These are phyloP conservation scores for Aphyosemion australe DNA, from an alignment of 2,113 vertebrate species.

Conservation along the genomic window DNA sequence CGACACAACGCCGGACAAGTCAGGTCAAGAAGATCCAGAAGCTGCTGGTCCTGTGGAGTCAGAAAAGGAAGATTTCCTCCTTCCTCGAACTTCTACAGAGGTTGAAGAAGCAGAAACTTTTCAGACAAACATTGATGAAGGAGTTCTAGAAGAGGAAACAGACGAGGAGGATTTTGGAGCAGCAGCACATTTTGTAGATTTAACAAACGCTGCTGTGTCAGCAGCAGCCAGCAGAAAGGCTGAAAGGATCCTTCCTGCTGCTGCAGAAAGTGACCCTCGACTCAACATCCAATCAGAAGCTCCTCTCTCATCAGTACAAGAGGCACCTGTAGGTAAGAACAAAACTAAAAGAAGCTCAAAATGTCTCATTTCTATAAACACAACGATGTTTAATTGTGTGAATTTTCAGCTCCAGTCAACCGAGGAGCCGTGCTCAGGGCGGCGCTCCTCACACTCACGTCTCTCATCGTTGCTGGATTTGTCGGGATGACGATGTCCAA, in stretches of 20 bases:
- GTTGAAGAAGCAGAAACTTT: background rate
- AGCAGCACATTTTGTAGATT: background rate
- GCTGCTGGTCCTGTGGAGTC: no score
- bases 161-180: background rate
- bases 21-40: no score
- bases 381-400: no score
- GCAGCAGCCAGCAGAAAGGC: background rate
- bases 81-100: background rate
- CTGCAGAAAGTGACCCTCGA: background rate
- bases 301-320: background rate
- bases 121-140: background rate
- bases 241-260: background rate
- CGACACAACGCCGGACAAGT: no score
- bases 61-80: background rate
- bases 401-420: constrained; percentile 38
- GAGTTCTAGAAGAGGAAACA: constrained; percentile 4
- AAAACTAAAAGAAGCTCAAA: background rate
- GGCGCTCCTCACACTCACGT: constrained; percentile 49
- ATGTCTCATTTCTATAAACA: no score
- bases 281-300: background rate
- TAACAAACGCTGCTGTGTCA: no score
- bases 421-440: constrained; percentile 43
- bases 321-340: constrained; percentile 40
- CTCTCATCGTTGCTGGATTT: constrained; percentile 44
- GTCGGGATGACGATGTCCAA: constrained; percentile 23